Evolutionary conservation across 2,888 invertebrate species (phyloP), one percentile per base, ranked within the genome.

Genomic region (Cheiracanthium punctorium): DNA sequence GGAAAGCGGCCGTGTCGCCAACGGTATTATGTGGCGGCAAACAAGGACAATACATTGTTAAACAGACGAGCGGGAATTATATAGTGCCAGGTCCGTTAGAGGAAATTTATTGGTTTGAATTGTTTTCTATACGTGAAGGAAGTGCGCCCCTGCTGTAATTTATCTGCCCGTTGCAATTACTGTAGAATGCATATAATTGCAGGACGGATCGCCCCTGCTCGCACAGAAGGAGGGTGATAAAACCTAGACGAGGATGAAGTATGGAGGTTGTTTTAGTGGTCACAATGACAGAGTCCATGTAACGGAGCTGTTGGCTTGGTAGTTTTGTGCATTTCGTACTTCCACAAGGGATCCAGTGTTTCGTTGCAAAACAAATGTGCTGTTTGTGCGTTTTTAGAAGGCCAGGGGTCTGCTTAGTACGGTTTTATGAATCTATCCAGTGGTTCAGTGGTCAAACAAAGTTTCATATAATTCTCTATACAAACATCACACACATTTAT

Each of bases 1-100:
- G 30, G 58, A 24, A 48, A 58, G 24, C 58, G 58, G 74, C 58
- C 17, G 52, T 72, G 72, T 76, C 76, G 82, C 84, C 73, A 48
- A 24, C 12, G 65, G 82, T 75, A 74, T 74, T 69, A 72, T 48
- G 52, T 41, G 64, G 17, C 71, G 58, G 30, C 69, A 69, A 32
- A 69, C 33, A 69, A 33, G 67, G 32, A 69, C 69, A 69, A 33
- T 69, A 37, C 69, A 58, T 24, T 24, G 24, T 24, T 58, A 58
- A 58, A 58, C 58, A 58, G 58, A 58, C 58, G 24, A n/a, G 24
- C n/a, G 24, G 24, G 58, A 58, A 24, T 58, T 58, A 58, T 58
- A 58, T 24, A 24, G 58, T 58, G 58, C 24, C 8, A 58, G 24
- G 24, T 5, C 12, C 14, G 58, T 58, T 58, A 58, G 58, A 24